These are phyloP conservation scores for Neogobius melanostomus DNA, from an alignment of 2,113 vertebrate species.

Conservation along the genomic window DNA sequence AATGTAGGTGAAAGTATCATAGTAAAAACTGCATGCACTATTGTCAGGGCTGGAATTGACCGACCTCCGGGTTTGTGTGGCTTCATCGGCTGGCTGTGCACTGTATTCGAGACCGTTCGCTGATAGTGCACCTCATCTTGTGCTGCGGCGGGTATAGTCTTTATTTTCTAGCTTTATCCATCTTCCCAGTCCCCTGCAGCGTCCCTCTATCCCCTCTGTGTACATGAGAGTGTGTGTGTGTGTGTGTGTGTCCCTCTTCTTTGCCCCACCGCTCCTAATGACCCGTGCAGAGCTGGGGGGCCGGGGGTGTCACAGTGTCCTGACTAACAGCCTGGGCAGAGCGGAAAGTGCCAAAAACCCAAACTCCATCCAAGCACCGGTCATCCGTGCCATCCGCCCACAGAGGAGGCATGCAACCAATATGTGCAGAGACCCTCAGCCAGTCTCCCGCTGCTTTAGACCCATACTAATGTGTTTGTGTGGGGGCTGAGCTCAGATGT, in stretches of 20 bases:
- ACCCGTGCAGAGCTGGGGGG: slow-evolving; percentile 59
- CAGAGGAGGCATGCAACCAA: not conserved
- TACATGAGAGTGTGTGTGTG: not conserved
- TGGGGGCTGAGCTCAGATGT: not conserved
- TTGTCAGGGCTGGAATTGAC: no score
- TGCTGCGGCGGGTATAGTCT: not conserved
- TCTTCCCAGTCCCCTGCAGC: slow-evolving; percentile 3
- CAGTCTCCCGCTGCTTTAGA: slow-evolving; percentile 30
- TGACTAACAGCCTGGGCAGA: slow-evolving; percentile 68
- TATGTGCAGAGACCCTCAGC: not conserved
- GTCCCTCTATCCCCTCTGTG: slow-evolving; percentile 24
- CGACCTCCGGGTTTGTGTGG: no score
- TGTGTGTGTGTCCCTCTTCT: slow-evolving; percentile 43
- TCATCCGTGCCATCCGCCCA: slow-evolving; percentile 13
- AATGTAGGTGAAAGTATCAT: no score
- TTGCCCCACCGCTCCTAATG: slow-evolving; percentile 65
- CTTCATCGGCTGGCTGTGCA: not conserved
- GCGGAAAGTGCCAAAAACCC: slow-evolving; percentile 46
- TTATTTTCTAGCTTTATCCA: slow-evolving; percentile 1
- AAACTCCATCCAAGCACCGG: slow-evolving; percentile 27
- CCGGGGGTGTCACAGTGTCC: slow-evolving; percentile 50
- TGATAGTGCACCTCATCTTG: not conserved
- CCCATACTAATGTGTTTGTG: not conserved
- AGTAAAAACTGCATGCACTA: no score
- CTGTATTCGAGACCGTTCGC: not conserved